Evolutionary conservation across 2,888 invertebrate species (phyloP), one percentile per base, ranked within the genome.

Genomic region (Ptilodon capucinus): DNA sequence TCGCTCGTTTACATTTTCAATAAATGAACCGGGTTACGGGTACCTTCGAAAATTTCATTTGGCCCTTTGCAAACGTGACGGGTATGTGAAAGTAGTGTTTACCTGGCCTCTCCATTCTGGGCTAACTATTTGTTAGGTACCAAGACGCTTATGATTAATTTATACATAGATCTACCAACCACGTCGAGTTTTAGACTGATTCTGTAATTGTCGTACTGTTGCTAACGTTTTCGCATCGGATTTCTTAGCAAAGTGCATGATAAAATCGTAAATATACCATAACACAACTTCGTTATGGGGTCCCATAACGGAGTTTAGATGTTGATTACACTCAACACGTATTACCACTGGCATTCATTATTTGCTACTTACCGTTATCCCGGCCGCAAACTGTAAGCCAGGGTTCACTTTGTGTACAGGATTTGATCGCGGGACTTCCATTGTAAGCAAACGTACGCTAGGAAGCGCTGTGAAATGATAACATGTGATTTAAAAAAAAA

Each of bases 1-100:
- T 64, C 51, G 57, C 56, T 59, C 61, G 72, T 72, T 72, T 71
- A 70, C 69, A 65, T 71, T 72, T 72, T 71, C 72, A 72, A 72
- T 72, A 72, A 72, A 69, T 71, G 71, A 66, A 59, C 59, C 59
- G 58, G 47, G 68, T 54, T 6, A 23, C n/a, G n/a, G n/a, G n/a
- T n/a, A 56, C 71, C 68, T 60, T 51, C 46, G 58, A 42, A 64
- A 72, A 72, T 72, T 64, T 69, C 64, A 72, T 72, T 71, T 72
- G 60, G 54, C 63, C 68, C 60, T 67, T 66, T 51, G 54, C 44
- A 66, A 64, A 70, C 70, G 69, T 71, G 70, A 64, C 69, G 46
- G 54, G 68, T 66, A 57, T 68, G 51, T 64, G 64, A 57, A 70
- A 64, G 45, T 50, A 42, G 39, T 9, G 8, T 40, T 23, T 40